Evolutionary conservation across 2,113 vertebrate genomes (phyloP).

Genomic region (Capreolus pygargus): DNA sequence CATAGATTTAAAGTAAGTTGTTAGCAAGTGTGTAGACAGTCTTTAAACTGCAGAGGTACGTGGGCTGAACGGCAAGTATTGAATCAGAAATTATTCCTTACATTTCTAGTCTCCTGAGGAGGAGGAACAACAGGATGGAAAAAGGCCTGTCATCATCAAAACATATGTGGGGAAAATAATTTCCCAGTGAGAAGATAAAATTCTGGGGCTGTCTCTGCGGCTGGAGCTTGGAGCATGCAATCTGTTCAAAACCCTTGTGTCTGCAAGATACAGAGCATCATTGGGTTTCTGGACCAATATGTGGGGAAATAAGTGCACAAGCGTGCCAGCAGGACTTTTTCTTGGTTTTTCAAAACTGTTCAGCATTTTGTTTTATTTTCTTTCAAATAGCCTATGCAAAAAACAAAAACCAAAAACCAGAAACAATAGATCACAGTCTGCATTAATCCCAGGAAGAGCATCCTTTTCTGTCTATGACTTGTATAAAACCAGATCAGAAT

Average conservation of each 20-base stretch:
- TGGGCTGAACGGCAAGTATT: slow-evolving; percentile 24
- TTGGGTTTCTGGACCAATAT: not conserved
- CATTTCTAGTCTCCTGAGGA: slow-evolving; percentile 47
- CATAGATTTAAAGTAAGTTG: slow-evolving; percentile 12
- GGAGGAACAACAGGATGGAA: not conserved
- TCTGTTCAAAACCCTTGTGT: slow-evolving; percentile 1
- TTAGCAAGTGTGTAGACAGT: slow-evolving; percentile 8
- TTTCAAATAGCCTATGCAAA: not conserved
- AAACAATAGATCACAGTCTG: not conserved
- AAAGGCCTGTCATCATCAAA: slow-evolving; percentile 45
- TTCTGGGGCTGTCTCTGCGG: slow-evolving; percentile 43
- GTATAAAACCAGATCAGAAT: not conserved
- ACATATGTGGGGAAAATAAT: slow-evolving; percentile 10
- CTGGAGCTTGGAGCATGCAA: not conserved
- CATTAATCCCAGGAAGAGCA: not conserved
- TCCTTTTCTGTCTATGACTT: not conserved
- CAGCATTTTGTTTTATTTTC: not conserved
- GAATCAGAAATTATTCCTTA: slow-evolving; percentile 34
- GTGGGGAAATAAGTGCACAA: not conserved
- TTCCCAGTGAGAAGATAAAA: slow-evolving; percentile 56
- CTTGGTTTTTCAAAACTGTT: slow-evolving; percentile 21
- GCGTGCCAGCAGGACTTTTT: not conserved
- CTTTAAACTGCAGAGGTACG: not conserved
- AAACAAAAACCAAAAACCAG: fast-evolving
- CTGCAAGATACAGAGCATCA: not conserved